phyloP scores from a whole-genome alignment of 2,888 invertebrate species.

The Phengaris arion region DNA sequence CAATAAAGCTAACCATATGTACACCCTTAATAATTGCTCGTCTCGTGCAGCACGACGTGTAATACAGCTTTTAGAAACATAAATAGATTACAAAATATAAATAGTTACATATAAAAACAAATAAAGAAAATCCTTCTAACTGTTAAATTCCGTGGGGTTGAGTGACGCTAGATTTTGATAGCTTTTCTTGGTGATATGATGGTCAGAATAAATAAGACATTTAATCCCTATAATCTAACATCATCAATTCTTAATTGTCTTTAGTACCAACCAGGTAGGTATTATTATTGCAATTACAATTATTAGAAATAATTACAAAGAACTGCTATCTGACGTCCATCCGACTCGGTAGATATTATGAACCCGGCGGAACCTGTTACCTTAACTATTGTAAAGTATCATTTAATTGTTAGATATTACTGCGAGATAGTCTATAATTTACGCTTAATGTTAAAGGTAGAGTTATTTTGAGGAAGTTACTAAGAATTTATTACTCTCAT shows the following conservation, averaged over 20 bases:
- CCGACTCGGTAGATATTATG: background rate
- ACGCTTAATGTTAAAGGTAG: conserved; percentile 24
- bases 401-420: conserved; percentile 26
- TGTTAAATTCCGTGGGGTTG: no score
- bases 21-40: conserved; percentile 11
- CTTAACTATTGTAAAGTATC: conserved; percentile 25
- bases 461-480: conserved; percentile 14
- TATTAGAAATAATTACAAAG: background rate
- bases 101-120: no score
- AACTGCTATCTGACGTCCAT: background rate
- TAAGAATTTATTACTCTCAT: conserved; percentile 13
- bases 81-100: no score
- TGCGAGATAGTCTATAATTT: conserved; percentile 26
- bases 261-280: background rate
- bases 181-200: no score
- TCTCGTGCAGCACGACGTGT: background rate
- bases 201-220: no score
- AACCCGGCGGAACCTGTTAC: conserved; percentile 13
- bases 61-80: background rate
- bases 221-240: no score
- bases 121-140: no score
- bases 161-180: no score
- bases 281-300: background rate
- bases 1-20: conserved; percentile 14
- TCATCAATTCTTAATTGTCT: background rate